Evolutionary conservation across 2,797 vertebrate genomes (phyloP).

Genomic region (Notamacropus eugenii): DNA sequence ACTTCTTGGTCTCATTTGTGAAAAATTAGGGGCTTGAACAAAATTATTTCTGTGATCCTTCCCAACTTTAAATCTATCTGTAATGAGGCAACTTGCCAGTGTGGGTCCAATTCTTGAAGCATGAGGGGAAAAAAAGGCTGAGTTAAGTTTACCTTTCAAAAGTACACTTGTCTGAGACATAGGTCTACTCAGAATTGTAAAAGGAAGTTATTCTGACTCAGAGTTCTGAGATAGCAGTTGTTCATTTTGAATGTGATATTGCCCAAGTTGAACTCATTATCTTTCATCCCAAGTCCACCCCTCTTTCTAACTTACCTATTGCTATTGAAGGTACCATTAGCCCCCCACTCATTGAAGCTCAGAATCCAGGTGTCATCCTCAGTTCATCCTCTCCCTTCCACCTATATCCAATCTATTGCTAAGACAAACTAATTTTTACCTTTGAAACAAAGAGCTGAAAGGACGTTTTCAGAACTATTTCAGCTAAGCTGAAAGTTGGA

Average conservation of each 20-base stretch:
- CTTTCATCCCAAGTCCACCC: not conserved
- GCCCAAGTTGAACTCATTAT: not conserved
- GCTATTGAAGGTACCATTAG: not conserved
- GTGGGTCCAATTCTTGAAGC: not conserved
- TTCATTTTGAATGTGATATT: not conserved
- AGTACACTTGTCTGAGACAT: not conserved
- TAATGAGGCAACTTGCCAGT: not conserved
- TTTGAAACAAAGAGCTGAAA: not conserved
- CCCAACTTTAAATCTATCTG: not conserved
- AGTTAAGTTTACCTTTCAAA: not conserved
- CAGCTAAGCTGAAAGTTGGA: not conserved
- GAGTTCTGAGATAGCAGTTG: not conserved
- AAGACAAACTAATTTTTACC: not conserved
- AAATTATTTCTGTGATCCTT: not conserved
- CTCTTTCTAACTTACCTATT: not conserved
- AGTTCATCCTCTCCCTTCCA: not conserved
- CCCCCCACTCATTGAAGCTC: not conserved
- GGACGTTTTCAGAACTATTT: not conserved
- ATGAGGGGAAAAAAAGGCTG: not conserved
- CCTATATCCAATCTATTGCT: not conserved
- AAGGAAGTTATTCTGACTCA: not conserved
- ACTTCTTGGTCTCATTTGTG: not conserved
- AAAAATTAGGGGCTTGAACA: not conserved
- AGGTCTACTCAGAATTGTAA: not conserved
- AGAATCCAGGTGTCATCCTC: not conserved